Conservation (phyloP, 2,113 vertebrate genomes). For the Myrmecophaga tridactyla region DNA sequence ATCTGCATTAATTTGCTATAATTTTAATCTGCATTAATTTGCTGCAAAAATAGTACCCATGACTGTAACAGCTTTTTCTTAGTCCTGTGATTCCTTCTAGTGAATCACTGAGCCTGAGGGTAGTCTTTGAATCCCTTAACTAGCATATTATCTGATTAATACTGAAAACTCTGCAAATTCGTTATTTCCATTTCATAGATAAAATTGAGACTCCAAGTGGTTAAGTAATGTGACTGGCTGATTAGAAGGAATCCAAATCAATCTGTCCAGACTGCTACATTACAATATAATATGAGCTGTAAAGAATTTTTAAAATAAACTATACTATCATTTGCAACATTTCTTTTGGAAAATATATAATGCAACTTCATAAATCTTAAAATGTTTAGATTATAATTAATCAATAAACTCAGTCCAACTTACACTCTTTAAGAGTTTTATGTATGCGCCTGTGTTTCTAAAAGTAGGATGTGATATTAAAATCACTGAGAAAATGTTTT, state of each 20-base stretch:
- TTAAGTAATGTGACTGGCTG: not conserved
- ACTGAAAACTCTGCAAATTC: not conserved
- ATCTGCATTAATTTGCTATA: not conserved
- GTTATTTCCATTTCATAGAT: not conserved
- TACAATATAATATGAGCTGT: not conserved
- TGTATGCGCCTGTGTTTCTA: not conserved
- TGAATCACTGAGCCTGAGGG: not conserved
- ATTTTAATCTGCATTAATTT: not conserved
- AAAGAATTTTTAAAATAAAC: not conserved
- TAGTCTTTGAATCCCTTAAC: not conserved
- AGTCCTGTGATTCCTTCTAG: not conserved
- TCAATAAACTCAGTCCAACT: not conserved
- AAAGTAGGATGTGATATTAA: not conserved
- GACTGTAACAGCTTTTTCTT: not conserved
- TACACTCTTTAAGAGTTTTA: not conserved
- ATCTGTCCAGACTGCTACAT: not conserved
- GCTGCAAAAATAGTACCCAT: not conserved
- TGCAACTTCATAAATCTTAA: not conserved
- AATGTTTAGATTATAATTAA: not conserved
- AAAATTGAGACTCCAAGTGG: not conserved
- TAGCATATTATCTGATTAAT: not conserved
- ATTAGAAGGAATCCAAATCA: not conserved
- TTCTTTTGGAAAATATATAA: constrained; percentile 17
- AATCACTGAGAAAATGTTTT: not conserved
- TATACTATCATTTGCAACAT: not conserved